Base-by-base conservation (phyloP, 2,888 invertebrate genomes). In the Smittia sp. region DNA sequence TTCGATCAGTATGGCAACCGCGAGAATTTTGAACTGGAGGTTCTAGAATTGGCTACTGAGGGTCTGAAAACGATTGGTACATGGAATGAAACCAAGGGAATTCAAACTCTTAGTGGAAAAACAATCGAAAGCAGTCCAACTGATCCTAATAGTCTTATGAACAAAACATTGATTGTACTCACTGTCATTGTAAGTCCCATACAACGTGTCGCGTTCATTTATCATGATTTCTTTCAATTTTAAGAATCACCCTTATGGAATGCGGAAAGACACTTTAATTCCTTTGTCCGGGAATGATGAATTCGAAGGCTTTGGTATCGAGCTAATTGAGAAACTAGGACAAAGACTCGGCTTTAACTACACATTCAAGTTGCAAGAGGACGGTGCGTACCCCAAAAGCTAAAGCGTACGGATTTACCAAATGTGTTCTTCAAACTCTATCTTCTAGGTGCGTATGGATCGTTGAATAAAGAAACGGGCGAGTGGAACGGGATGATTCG, bases 161-260 rank as follows among this genome's bases (percentile, higher is more conserved):
- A 96, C 80, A 95, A 94, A 83, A 96, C 95, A 0, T 87, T 98
- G 75, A 87, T 91, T 73, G 94, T 97, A n/a, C 94, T 95, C 4
- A 94, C 96, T 7, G 92, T 90, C 73, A 80, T 91, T 82, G 92
- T 91, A 83, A 83, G 84, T 80, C 74, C 13, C 22, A 62, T 62
- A 11, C 7, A 54, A n/a, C n/a, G n/a, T n/a, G 15, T 54, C 18
- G 9, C 9, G 18, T 39, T 7, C 7, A 39, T 39, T 39, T 39
- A 9, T 25, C 11, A 25, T 6, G 27, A 27, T 63, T 63, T 27
- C 25, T 25, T 63, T 24, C 4, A 63, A 13, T 96, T 79, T 83
- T 96, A 96, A 97, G 96, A 93, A 90, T 82, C 88, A 93, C 69
- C 98, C 98, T 1, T 99, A 98, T 82, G 93, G 95, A 78, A 98